A percentile compares a stretch with the other conserved stretches of the same genome.
Evolutionary conservation across 1,140 invertebrate genomes (phyloP).

Genomic region (Lepidostoma basale): DNA sequence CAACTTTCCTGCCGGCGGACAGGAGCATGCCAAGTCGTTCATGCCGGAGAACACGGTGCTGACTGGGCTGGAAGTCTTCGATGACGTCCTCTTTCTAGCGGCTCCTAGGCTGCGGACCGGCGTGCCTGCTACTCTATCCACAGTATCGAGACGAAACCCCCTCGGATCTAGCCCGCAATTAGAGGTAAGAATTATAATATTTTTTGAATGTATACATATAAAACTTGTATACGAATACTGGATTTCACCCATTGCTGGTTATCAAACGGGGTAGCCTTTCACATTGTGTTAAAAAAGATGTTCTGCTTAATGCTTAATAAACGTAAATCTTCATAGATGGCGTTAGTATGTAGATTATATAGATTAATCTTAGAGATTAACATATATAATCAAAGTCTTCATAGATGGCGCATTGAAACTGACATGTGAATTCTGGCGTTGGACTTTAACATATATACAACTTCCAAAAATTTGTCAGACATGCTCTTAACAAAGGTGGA

Average conservation of each 20-base stretch:
- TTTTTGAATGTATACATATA: constrained; percentile 2
- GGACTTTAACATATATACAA: too few relatives aligned
- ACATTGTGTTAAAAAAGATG: too few relatives aligned
- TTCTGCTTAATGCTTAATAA: too few relatives aligned
- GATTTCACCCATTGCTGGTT: too few relatives aligned
- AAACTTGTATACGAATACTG: too few relatives aligned
- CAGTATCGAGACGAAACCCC: constrained; percentile 66
- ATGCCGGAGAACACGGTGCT: constrained; percentile 74
- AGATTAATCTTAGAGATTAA: too few relatives aligned
- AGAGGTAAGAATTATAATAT: constrained; percentile 53
- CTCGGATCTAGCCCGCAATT: constrained; percentile 70
- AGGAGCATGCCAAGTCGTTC: constrained; percentile 62
- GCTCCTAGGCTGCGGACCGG: constrained; percentile 73
- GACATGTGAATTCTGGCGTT: too few relatives aligned
- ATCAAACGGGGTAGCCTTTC: too few relatives aligned
- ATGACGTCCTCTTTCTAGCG: constrained; percentile 74
- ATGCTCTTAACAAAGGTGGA: too few relatives aligned
- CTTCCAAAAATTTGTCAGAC: too few relatives aligned
- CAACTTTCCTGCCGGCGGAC: constrained; percentile 66
- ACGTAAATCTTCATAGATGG: neutral
- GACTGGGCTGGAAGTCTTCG: constrained; percentile 74
- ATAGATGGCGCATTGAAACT: too few relatives aligned
- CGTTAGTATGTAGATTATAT: neutral
- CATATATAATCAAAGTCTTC: too few relatives aligned
- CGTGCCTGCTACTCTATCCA: constrained; percentile 73